phyloP scores from a whole-genome alignment of 2,888 invertebrate genomes.

The Agrotis puta region DNA sequence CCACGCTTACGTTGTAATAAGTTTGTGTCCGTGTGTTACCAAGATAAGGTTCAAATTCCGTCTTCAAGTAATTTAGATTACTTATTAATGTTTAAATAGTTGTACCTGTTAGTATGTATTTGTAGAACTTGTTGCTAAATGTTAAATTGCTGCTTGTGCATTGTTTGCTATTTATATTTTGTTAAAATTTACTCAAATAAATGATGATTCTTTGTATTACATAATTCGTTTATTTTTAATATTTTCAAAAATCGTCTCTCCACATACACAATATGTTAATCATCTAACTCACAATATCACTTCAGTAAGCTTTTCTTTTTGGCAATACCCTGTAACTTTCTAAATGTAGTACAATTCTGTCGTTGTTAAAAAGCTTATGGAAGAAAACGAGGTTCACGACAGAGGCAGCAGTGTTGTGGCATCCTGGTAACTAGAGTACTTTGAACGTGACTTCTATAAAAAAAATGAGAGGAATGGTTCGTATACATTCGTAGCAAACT shows the following conservation, averaged over 20 bases:
- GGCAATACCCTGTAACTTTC: slow-evolving; percentile 71
- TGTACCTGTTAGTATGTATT: slow-evolving; percentile 1
- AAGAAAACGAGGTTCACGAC: slow-evolving; percentile 11
- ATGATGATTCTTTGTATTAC: slow-evolving; percentile 33
- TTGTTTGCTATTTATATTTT: slow-evolving; percentile 31
- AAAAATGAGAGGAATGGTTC: neutral
- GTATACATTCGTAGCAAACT: slow-evolving; percentile 1
- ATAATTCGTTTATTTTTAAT: slow-evolving; percentile 59
- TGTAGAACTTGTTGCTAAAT: neutral
- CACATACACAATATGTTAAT: slow-evolving; percentile 43
- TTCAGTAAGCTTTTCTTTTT: slow-evolving; percentile 62
- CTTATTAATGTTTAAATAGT: slow-evolving; percentile 14
- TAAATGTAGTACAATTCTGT: slow-evolving; percentile 47
- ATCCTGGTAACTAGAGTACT: neutral
- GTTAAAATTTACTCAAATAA: slow-evolving; percentile 29
- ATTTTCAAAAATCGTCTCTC: slow-evolving; percentile 35
- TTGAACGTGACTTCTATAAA: neutral
- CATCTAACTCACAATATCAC: slow-evolving; percentile 72
- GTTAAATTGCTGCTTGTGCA: slow-evolving; percentile 1
- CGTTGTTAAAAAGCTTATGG: slow-evolving; percentile 14
- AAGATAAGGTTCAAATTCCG: neutral
- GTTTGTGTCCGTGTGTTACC: neutral
- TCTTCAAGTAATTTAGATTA: slow-evolving; percentile 7
- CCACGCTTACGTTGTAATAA: neutral
- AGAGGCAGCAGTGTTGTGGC: slow-evolving; percentile 14